Evolutionary conservation across 2,888 invertebrate species (phyloP).

Genomic region (Macrophya annulata): DNA sequence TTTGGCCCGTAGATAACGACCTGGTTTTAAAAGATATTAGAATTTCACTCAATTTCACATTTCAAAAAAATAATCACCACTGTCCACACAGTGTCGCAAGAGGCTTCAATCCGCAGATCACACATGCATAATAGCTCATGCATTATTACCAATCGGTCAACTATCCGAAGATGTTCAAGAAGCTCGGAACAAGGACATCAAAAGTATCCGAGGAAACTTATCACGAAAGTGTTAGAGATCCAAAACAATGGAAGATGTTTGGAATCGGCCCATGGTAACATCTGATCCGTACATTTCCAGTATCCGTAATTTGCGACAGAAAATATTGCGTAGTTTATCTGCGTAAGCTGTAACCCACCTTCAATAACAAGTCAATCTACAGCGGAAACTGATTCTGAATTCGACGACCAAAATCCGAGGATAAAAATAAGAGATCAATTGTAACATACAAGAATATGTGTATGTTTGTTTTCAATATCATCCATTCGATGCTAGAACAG

Average conservation of each 20-base stretch:
- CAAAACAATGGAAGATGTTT: neutral
- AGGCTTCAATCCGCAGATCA: neutral
- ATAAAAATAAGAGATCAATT: too few species aligned
- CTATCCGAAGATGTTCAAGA: neutral
- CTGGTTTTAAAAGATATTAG: neutral
- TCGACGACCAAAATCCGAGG: too few species aligned
- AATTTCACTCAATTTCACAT: too few species aligned
- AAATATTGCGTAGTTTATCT: too few species aligned
- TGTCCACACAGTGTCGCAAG: neutral
- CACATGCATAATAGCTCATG: conserved; percentile 15
- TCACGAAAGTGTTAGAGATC: neutral
- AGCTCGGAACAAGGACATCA: neutral
- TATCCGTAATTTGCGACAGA: too few species aligned
- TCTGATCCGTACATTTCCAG: too few species aligned
- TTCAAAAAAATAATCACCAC: neutral
- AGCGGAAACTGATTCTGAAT: too few species aligned
- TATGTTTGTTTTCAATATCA: too few species aligned
- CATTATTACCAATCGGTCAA: neutral
- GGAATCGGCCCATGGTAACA: neutral
- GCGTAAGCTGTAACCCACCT: too few species aligned
- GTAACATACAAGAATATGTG: too few species aligned
- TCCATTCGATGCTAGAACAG: too few species aligned
- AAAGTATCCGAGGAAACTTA: neutral
- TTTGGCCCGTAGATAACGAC: neutral
- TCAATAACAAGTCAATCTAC: too few species aligned